Percentiles rank a stretch among this genome's conserved stretches.
Evolutionary conservation across 92 coral and sea anemone species (phyloP).

Genomic region (Heliopora coerulea): DNA sequence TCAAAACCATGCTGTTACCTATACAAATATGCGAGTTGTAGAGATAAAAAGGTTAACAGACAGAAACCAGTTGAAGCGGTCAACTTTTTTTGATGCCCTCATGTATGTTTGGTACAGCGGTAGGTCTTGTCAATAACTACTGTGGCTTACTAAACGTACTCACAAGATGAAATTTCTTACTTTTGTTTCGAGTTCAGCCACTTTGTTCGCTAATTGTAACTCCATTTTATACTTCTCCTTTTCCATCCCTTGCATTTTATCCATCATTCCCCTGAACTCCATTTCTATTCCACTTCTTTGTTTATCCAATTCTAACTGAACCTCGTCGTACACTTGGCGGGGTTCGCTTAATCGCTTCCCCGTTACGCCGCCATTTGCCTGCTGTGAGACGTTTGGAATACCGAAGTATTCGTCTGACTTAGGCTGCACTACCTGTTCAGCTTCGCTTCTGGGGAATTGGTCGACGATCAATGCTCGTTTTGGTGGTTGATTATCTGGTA

Average conservation of each 20-base stretch:
- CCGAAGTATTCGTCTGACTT: slow-evolving; percentile 6
- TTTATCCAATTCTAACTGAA: slow-evolving; percentile 49
- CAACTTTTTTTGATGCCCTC: too few relatives aligned
- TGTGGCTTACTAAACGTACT: too few relatives aligned
- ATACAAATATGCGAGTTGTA: too few relatives aligned
- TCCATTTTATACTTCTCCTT: slow-evolving; percentile 57
- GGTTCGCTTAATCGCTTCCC: slow-evolving; percentile 54
- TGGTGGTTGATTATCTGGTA: slow-evolving; percentile 1
- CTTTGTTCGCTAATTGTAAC: slow-evolving; percentile 57
- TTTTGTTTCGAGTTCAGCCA: slow-evolving; percentile 80
- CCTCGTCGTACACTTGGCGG: slow-evolving; percentile 54
- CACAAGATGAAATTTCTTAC: slow-evolving; percentile 30
- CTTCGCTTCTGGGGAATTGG: slow-evolving; percentile 34
- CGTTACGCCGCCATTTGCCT: slow-evolving; percentile 14
- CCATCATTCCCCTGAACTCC: slow-evolving; percentile 71
- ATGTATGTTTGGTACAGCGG: too few relatives aligned
- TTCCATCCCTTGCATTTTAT: slow-evolving; percentile 70
- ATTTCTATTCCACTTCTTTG: slow-evolving; percentile 52
- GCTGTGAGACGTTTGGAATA: background rate
- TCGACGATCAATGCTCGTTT: slow-evolving; percentile 20
- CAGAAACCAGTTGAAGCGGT: too few relatives aligned
- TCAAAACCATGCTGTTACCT: too few relatives aligned
- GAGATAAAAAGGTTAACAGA: too few relatives aligned
- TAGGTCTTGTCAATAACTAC: too few relatives aligned
- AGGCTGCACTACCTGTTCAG: slow-evolving; percentile 32